Evolutionary conservation across 2,113 vertebrate species (phyloP).

Genomic region (Typhlomys cinereus): DNA sequence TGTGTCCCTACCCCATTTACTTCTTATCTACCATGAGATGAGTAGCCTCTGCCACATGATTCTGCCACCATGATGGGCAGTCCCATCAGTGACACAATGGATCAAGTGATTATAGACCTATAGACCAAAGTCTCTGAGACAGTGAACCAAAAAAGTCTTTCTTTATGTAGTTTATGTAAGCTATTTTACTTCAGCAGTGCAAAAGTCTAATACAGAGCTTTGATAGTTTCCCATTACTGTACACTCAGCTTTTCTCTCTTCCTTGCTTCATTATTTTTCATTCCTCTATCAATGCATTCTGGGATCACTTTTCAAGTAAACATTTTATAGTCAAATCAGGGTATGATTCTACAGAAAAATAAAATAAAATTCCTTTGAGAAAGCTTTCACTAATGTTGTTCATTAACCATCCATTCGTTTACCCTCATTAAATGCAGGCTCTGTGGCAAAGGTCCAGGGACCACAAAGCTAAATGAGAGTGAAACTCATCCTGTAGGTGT

Average conservation of each 20-base stretch:
- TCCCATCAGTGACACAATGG: background rate
- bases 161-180: background rate
- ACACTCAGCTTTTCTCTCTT: background rate
- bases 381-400: background rate
- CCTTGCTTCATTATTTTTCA: background rate
- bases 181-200: background rate
- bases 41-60: background rate
- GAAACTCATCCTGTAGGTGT: background rate
- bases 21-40: background rate
- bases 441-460: constrained; percentile 16
- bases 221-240: background rate
- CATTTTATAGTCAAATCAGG: background rate
- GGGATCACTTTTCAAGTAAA: background rate
- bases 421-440: background rate
- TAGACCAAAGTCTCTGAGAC: background rate
- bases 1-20: background rate
- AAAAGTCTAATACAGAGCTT: background rate
- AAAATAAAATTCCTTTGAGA: background rate
- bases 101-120: background rate
- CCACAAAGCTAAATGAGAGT: background rate
- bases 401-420: background rate
- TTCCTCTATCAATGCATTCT: background rate
- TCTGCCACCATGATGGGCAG: background rate
- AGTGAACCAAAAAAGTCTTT: background rate
- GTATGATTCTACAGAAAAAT: constrained; percentile 8